phyloP scores from a whole-genome alignment of 2,113 vertebrate genomes.

The Macaca mulatta region DNA sequence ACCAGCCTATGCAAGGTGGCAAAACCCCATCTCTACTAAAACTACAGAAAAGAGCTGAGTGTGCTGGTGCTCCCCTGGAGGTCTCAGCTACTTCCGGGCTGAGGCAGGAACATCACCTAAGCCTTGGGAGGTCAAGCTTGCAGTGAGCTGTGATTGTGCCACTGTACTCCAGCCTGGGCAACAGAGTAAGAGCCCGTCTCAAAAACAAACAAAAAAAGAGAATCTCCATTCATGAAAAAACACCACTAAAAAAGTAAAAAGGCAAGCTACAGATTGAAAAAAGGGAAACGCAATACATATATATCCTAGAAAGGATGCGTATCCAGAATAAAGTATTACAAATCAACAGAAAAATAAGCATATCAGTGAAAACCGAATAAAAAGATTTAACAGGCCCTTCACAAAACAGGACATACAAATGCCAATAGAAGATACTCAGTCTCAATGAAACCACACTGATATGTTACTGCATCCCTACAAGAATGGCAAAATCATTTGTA shows the following conservation, averaged over 20 bases:
- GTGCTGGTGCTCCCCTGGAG: too few species aligned
- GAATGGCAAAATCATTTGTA: not conserved
- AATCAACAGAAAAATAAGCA: not conserved
- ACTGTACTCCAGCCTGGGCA: too few species aligned
- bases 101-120: too few species aligned
- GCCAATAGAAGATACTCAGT: not conserved
- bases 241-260: not conserved
- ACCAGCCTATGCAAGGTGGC: too few species aligned
- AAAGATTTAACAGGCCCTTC: not conserved
- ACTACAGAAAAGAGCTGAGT: too few species aligned
- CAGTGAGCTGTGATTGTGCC: too few species aligned
- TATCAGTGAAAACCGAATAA: not conserved
- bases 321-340: not conserved
- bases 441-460: not conserved
- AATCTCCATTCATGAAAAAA: not conserved
- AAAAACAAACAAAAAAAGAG: too few species aligned
- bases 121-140: too few species aligned
- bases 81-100: too few species aligned
- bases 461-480: not conserved
- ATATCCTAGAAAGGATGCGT: not conserved
- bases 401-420: not conserved
- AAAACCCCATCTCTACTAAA: too few species aligned
- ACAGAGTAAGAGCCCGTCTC: too few species aligned
- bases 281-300: not conserved
- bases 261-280: not conserved